Evolutionary conservation across 1,140 invertebrate species (phyloP).

Genomic region (Atta texana): DNA sequence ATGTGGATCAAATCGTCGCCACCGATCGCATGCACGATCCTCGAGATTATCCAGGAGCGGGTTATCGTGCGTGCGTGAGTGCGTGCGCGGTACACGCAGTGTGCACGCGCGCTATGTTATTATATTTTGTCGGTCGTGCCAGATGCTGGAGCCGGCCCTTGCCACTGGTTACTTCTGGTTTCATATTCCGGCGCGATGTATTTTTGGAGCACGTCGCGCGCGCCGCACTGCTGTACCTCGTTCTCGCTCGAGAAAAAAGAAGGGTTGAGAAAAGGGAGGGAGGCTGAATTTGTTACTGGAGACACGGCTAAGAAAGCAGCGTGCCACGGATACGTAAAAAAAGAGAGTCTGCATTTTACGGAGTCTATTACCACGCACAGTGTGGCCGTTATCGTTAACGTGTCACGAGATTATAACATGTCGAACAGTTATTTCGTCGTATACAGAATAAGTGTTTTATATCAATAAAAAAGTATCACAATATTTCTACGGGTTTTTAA

Average conservation of each 20-base stretch:
- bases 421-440: background rate
- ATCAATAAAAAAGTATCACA: background rate
- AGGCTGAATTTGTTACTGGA: constrained; percentile 49
- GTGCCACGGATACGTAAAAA: constrained; percentile 36
- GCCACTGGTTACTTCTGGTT: constrained; percentile 66
- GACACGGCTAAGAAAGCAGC: constrained; percentile 24
- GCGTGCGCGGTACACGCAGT: background rate
- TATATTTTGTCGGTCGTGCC: constrained; percentile 65
- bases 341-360: constrained; percentile 21
- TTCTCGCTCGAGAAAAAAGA: constrained; percentile 42
- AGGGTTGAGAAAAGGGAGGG: constrained; percentile 54
- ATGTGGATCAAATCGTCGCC: background rate
- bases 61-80: constrained; percentile 35
- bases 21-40: constrained; percentile 26
- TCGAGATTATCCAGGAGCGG: constrained; percentile 48
- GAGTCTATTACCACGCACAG: background rate
- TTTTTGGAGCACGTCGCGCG: constrained; percentile 52
- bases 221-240: background rate
- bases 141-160: constrained; percentile 57
- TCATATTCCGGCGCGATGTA: constrained; percentile 60
- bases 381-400: constrained; percentile 31
- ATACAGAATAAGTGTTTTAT: background rate
- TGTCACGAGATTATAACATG: background rate
- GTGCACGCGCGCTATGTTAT: constrained; percentile 60
- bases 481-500: background rate